phyloP scores from a whole-genome alignment of 2,113 vertebrate genomes.

The Eublepharis macularius region DNA sequence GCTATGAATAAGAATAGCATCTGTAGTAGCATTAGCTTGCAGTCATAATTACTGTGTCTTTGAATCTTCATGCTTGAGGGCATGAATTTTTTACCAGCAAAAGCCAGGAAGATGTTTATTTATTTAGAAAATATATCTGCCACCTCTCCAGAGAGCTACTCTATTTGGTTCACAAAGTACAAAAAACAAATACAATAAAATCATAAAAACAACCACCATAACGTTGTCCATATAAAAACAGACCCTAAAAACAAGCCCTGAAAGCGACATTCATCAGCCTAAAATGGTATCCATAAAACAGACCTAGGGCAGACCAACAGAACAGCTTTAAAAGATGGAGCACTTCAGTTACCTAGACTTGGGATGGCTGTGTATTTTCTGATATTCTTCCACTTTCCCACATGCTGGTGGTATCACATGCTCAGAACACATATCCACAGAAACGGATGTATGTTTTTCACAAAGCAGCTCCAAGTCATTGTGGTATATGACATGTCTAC shows the following conservation, averaged over 20 bases:
- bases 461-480: neutral
- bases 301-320: no score
- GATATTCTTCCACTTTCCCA: neutral
- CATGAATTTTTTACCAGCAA: constrained; percentile 21
- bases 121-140: no score
- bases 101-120: constrained; percentile 17
- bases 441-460: neutral
- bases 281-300: no score
- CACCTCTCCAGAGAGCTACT: no score
- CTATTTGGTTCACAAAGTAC: no score
- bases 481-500: neutral
- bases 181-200: no score
- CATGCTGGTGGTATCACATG: neutral
- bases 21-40: constrained; percentile 31
- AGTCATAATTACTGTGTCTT: constrained; percentile 29
- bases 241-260: no score
- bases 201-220: no score
- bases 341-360: neutral
- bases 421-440: neutral
- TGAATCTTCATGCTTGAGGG: constrained; percentile 42
- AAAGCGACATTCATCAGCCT: no score
- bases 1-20: constrained; percentile 40
- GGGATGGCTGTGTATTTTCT: constrained; percentile 7
- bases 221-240: no score
- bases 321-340: no score